phyloP scores from a whole-genome alignment of 2,113 vertebrate species.

The Epinephelus lanceolatus region DNA sequence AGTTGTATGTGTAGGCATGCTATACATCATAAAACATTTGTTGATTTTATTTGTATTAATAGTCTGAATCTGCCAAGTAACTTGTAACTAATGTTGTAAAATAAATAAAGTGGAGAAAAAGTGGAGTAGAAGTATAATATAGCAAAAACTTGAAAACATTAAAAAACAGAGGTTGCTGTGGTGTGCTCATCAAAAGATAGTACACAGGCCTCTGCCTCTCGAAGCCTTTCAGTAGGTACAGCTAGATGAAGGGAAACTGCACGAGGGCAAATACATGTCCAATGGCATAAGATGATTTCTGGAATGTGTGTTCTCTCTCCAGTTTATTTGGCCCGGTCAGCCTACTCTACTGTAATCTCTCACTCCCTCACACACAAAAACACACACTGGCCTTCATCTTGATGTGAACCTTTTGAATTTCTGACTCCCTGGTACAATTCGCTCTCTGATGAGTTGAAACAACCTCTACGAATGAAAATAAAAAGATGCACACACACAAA shows the following conservation, averaged over 20 bases:
- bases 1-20: no score
- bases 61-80: no score
- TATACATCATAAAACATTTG: no score
- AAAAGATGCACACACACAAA: neutral
- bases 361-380: neutral
- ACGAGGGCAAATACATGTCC: conserved; percentile 43
- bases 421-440: conserved; percentile 12
- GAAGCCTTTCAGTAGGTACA: conserved; percentile 30
- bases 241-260: conserved; percentile 50
- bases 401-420: conserved; percentile 30
- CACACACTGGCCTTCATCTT: conserved; percentile 51
- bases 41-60: no score
- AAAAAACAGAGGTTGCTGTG: conserved; percentile 18
- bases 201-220: conserved; percentile 16
- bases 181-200: conserved; percentile 55
- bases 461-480: conserved; percentile 2
- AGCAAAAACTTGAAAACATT: no score
- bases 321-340: conserved; percentile 56
- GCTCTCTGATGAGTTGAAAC: conserved; percentile 9
- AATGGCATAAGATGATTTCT: conserved; percentile 50
- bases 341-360: neutral
- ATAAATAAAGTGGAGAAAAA: no score
- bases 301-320: conserved; percentile 34
- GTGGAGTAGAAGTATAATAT: no score
- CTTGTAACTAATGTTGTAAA: no score